phyloP scores from a whole-genome alignment of 1,140 invertebrate genomes.

The Helicoverpa armigera region DNA sequence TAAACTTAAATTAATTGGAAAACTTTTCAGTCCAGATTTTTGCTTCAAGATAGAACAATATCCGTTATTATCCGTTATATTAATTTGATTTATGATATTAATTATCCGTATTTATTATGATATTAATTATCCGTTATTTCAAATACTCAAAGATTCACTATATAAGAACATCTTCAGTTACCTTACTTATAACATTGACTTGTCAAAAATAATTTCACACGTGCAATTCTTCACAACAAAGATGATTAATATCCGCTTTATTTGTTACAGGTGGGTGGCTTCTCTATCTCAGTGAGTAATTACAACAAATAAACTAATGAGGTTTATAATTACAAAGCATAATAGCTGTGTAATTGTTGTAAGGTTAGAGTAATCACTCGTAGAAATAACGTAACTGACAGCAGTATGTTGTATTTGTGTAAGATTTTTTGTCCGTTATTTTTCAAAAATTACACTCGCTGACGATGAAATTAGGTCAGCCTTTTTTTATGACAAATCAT shows the following conservation, averaged over 20 bases:
- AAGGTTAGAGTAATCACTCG: conserved; percentile 18
- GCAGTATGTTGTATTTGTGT: neutral
- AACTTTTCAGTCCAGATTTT: too few relatives aligned
- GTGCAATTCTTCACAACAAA: neutral
- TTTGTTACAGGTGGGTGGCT: conserved; percentile 31
- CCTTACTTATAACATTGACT: conserved; percentile 12
- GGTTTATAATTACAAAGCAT: conserved; percentile 27
- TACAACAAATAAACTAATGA: conserved; percentile 27
- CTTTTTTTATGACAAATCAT: too few relatives aligned
- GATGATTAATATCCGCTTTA: conserved; percentile 19
- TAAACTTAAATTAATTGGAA: too few relatives aligned
- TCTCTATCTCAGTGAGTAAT: conserved; percentile 25
- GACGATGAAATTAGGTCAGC: too few relatives aligned
- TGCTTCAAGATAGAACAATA: too few relatives aligned
- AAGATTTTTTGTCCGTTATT: neutral
- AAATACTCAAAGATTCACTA: too few relatives aligned
- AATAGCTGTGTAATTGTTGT: conserved; percentile 16
- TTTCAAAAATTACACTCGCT: too few relatives aligned
- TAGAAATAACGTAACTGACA: neutral
- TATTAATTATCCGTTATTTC: too few relatives aligned
- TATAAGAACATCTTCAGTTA: neutral
- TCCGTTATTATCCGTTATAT: too few relatives aligned
- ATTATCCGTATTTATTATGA: too few relatives aligned
- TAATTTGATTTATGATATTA: too few relatives aligned
- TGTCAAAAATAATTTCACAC: conserved; percentile 25